These are phyloP conservation scores for Pedetes capensis DNA, from an alignment of 2,113 vertebrate genomes.

Conservation along the genomic window DNA sequence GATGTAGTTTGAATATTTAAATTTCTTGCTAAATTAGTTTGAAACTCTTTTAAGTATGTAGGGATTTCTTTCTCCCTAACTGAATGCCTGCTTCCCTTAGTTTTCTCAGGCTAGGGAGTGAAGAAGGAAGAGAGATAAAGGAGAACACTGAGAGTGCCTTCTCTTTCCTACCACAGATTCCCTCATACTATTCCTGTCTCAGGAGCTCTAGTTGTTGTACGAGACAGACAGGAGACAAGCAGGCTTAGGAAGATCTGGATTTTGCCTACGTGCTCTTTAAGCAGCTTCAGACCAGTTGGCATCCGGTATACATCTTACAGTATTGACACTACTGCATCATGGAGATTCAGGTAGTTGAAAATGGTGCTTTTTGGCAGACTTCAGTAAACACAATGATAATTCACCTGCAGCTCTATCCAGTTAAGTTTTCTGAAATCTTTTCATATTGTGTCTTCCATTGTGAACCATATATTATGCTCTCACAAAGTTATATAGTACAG, in stretches of 20 bases:
- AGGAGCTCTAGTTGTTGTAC: neutral
- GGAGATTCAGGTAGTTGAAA: constrained; percentile 1
- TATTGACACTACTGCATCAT: neutral
- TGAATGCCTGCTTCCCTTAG: neutral
- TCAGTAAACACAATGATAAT: neutral
- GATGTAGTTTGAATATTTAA: neutral
- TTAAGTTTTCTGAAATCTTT: constrained; percentile 11
- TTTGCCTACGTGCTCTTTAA: neutral
- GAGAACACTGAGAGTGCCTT: neutral
- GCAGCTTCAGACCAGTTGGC: neutral
- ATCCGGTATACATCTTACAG: neutral
- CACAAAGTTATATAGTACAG: neutral
- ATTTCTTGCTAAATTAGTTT: neutral
- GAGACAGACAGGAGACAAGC: neutral
- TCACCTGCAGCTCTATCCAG: constrained; percentile 25
- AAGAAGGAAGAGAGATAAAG: neutral
- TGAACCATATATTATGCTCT: neutral
- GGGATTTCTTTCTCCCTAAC: neutral
- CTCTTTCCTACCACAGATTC: neutral
- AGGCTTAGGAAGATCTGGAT: neutral
- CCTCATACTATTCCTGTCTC: neutral
- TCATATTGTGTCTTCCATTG: constrained; percentile 6
- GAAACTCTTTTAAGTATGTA: neutral
- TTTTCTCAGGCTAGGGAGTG: neutral
- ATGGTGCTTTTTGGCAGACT: neutral